Evolutionary conservation across 2,888 invertebrate species (phyloP).

Genomic region (Morpho deidamia): DNA sequence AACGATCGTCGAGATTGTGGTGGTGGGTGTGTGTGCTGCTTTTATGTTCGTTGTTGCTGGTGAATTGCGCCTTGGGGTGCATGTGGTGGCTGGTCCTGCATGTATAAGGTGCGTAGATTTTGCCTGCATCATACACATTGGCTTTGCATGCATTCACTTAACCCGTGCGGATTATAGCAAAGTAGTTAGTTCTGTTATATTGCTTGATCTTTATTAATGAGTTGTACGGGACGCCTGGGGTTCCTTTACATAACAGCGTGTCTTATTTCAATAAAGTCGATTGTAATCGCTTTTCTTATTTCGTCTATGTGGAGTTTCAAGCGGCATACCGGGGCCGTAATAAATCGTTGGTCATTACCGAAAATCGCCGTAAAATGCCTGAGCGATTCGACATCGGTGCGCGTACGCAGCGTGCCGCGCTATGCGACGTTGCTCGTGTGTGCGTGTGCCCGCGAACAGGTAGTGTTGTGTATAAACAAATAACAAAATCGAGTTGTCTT

Average conservation of each 20-base stretch:
- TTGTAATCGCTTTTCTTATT: conserved; percentile 57
- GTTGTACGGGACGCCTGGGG: conserved; percentile 30
- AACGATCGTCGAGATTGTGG: too few species aligned
- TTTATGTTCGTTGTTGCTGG: too few species aligned
- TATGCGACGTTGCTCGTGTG: conserved; percentile 21
- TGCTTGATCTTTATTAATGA: conserved; percentile 33
- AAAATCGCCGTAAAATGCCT: conserved; percentile 72
- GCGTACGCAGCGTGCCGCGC: conserved; percentile 24
- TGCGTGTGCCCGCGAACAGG: conserved; percentile 51
- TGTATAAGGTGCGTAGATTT: too few species aligned
- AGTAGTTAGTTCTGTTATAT: too few species aligned
- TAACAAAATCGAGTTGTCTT: conserved; percentile 77
- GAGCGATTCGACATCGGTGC: conserved; percentile 58
- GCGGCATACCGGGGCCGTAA: conserved; percentile 55
- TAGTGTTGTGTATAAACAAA: conserved; percentile 78
- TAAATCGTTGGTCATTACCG: conserved; percentile 71
- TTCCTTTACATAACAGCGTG: conserved; percentile 10
- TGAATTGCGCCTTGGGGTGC: too few species aligned
- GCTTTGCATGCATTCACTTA: too few species aligned
- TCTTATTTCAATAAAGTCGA: conserved; percentile 50
- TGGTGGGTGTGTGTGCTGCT: too few species aligned
- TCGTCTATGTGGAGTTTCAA: conserved; percentile 58
- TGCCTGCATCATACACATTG: too few species aligned
- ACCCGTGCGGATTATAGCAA: too few species aligned
- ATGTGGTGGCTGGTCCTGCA: too few species aligned